Evolutionary conservation across 1,140 invertebrate species (phyloP).

Genomic region (Apis laboriosa): DNA sequence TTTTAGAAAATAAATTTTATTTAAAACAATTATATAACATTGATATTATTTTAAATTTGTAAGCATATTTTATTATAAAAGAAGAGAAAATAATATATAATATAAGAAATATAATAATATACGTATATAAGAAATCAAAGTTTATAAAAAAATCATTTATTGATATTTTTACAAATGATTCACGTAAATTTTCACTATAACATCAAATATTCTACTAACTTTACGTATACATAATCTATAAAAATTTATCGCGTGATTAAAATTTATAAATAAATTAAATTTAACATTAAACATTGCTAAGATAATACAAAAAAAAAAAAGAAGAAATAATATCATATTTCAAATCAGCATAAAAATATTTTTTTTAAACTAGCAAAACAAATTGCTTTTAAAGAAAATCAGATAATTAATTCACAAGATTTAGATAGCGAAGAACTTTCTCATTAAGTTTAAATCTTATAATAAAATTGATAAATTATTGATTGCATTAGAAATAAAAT

Average conservation of each 20-base stretch:
- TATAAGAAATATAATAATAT: neutral
- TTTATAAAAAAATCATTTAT: neutral
- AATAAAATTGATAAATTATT: neutral
- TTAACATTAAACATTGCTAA: neutral
- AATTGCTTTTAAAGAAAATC: neutral
- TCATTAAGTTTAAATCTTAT: no score
- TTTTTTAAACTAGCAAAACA: neutral
- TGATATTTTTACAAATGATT: neutral
- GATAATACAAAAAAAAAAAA: neutral
- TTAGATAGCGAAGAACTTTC: no score
- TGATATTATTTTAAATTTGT: neutral
- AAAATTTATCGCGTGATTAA: constrained; percentile 14
- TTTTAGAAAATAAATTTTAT: neutral
- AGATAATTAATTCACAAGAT: neutral
- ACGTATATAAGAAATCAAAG: neutral
- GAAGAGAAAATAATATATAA: neutral
- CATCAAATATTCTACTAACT: neutral
- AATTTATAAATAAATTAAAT: neutral
- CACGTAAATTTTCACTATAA: neutral
- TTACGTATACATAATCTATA: neutral
- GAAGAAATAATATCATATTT: neutral
- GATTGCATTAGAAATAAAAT: no score
- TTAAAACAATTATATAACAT: neutral
- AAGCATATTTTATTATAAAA: no score
- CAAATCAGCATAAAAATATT: neutral